These are phyloP conservation scores for Agrotis clavis DNA, from an alignment of 2,888 invertebrate genomes.

Conservation along the genomic window DNA sequence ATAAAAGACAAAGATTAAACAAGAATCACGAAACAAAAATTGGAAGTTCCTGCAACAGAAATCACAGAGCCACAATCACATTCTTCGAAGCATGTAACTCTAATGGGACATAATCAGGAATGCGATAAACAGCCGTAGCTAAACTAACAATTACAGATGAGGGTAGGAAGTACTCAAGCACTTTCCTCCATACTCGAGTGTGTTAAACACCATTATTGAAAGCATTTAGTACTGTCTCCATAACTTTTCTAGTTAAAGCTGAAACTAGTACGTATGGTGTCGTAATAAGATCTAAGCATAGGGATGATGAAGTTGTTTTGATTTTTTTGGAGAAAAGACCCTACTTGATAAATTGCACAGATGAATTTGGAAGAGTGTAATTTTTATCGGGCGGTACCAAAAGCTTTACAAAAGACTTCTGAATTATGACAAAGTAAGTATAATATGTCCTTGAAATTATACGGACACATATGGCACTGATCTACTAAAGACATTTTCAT, in stretches of 20 bases:
- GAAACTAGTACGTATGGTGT: not conserved
- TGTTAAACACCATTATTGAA: constrained; percentile 54
- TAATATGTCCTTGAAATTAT: no score
- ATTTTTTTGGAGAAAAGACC: not conserved
- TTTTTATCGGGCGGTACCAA: not conserved
- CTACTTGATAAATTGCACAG: not conserved
- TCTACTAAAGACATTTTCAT: not conserved
- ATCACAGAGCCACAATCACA: constrained; percentile 11
- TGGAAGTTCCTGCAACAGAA: not conserved
- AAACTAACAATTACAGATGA: constrained; percentile 31
- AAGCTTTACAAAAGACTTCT: not conserved
- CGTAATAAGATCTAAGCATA: constrained; percentile 10
- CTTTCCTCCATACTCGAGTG: constrained; percentile 33
- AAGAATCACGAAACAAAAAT: not conserved
- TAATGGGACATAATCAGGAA: constrained; percentile 41
- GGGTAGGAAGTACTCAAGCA: constrained; percentile 34
- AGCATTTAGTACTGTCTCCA: constrained; percentile 28
- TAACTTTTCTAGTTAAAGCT: constrained; percentile 30
- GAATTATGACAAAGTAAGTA: no score
- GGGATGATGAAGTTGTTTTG: not conserved
- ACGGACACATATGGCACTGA: no score
- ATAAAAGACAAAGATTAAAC: not conserved
- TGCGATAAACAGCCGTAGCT: constrained; percentile 18
- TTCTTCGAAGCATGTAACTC: constrained; percentile 15
- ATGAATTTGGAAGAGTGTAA: not conserved